Percentiles rank a stretch among this genome's conserved stretches.
These are phyloP conservation scores for Epiblema foenella DNA, from an alignment of 2,888 invertebrate species.

Conservation along the genomic window DNA sequence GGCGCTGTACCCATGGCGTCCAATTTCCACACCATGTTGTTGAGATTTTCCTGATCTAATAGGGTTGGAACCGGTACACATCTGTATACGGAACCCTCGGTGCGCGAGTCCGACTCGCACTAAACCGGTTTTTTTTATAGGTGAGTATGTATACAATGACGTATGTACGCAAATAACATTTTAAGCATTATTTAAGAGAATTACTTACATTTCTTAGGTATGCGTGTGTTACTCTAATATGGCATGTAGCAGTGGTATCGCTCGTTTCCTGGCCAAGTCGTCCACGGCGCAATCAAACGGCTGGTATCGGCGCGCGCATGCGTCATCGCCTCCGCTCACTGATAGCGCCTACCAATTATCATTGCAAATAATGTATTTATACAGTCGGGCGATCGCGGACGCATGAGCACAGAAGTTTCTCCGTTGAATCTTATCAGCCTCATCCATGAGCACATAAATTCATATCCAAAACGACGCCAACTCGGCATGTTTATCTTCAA, in stretches of 20 bases:
- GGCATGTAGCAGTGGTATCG: constrained; percentile 48
- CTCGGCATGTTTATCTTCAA: constrained; percentile 64
- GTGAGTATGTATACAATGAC: too few relatives aligned
- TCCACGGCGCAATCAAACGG: constrained; percentile 41
- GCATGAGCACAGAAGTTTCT: constrained; percentile 62
- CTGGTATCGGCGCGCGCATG: constrained; percentile 69
- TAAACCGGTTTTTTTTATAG: too few relatives aligned
- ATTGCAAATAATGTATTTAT: constrained; percentile 82
- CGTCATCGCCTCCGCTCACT: constrained; percentile 81
- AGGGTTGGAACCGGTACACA: too few relatives aligned
- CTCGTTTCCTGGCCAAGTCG: constrained; percentile 60
- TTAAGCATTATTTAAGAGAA: too few relatives aligned
- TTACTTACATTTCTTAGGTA: too few relatives aligned
- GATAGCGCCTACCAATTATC: constrained; percentile 82
- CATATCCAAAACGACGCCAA: constrained; percentile 59
- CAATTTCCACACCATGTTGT: too few relatives aligned
- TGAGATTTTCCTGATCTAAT: too few relatives aligned
- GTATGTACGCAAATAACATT: too few relatives aligned
- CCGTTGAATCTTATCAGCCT: constrained; percentile 62
- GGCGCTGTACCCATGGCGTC: too few relatives aligned
- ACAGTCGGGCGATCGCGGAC: constrained; percentile 69
- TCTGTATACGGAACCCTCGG: too few relatives aligned
- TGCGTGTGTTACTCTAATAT: neutral
- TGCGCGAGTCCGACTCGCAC: too few relatives aligned
- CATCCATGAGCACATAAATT: constrained; percentile 59